Evolutionary conservation across 2,797 vertebrate genomes (phyloP), one percentile per base, ranked within the genome.

Genomic region (Cossypha dichroa): DNA sequence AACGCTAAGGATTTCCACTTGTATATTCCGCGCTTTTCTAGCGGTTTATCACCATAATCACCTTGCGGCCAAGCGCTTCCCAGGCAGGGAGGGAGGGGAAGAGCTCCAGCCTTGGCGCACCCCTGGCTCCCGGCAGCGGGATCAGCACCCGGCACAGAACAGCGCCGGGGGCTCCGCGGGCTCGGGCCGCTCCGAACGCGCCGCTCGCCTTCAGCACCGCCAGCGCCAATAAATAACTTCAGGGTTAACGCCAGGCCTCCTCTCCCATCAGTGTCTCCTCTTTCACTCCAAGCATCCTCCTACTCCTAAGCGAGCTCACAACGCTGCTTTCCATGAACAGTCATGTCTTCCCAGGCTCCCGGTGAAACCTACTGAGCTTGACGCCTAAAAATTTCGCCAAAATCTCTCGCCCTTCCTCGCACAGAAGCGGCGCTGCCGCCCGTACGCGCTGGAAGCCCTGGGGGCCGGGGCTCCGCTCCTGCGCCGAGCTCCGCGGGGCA

Each of bases 101-200:
- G 45, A 46, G 4, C 52, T 46, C 34, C 62, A 10, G 45, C 18
- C 76, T 20, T 7, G 5, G 28, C 34, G 19, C n/a, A 15, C 3
- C 5, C 28, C 28, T 16, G 1, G 23, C 48, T 34, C 16, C 18
- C 23, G 38, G 43, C 49, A 54, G 25, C 64, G n/a, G 23, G 54
- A 98, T 98, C 98, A 98, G 98, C 96, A 98, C 97, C 96, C 88
- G 48, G 51, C 70, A 10, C 13, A 7, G 83, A 98, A 98, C 97
- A 98, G 98, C 80, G 73, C 73, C 66, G 80, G 73, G 38, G 88
- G 28, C 25, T 34, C 29, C 16, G 16, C 14, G 28, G 68, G 81
- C 56, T 46, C 51, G 59, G 10, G 45, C 31, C 36, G 74, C 34
- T 60, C 94, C 54, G 54, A 75, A 74, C 6, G 52, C 38, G 49